Evolutionary conservation across 2,797 vertebrate species (phyloP).

Genomic region (Leontopithecus rosalia): DNA sequence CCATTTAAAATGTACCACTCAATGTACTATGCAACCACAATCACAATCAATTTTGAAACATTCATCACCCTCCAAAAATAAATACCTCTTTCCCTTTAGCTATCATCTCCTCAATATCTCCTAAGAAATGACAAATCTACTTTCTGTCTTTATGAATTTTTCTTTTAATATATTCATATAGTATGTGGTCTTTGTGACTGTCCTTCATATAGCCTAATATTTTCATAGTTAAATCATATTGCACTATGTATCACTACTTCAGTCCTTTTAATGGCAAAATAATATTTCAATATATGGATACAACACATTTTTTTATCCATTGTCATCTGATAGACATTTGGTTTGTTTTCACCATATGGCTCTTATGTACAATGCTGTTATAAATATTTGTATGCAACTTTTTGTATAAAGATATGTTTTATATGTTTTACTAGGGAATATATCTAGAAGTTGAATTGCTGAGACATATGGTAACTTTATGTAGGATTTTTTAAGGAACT

Average conservation of each 20-base stretch:
- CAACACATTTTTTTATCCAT: background rate
- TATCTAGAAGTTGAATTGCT: background rate
- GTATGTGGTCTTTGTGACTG: background rate
- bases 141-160: background rate
- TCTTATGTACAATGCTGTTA: background rate
- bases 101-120: background rate
- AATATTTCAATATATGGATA: background rate
- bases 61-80: background rate
- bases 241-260: background rate
- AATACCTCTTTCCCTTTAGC: background rate
- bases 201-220: background rate
- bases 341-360: background rate
- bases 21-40: background rate
- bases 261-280: background rate
- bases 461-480: background rate
- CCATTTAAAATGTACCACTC: background rate
- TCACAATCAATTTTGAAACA: background rate
- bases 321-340: background rate
- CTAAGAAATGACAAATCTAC: background rate
- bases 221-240: background rate
- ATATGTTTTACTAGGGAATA: background rate
- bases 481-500: no score
- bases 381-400: background rate
- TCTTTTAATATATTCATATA: background rate
- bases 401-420: background rate